Conservation (phyloP, 1,140 invertebrate genomes). For the Holcopasites calliopsidis region DNA sequence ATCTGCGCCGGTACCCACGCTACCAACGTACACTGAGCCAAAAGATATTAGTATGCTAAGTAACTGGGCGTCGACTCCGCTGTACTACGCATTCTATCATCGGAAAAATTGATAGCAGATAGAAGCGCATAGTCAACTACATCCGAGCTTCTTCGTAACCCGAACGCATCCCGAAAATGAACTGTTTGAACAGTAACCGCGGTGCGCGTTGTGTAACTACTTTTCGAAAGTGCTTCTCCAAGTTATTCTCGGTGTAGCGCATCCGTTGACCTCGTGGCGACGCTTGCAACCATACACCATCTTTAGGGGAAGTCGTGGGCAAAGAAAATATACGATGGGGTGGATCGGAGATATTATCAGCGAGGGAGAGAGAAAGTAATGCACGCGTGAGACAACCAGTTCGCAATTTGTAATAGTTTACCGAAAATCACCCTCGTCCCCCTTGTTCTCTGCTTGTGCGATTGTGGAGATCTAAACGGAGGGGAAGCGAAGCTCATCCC, state of each 20-base stretch:
- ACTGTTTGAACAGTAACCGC: too few relatives aligned
- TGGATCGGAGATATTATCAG: neutral
- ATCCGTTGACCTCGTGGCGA: neutral
- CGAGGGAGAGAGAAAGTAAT: slow-evolving; percentile 52
- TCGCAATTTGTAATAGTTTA: slow-evolving; percentile 63
- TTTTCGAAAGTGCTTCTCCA: neutral
- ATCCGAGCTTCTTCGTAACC: neutral
- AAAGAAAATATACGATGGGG: slow-evolving; percentile 34
- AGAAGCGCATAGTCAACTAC: neutral
- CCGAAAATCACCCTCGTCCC: slow-evolving; percentile 21
- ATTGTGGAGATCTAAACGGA: neutral
- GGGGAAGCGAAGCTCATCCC: slow-evolving; percentile 23
- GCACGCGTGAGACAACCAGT: slow-evolving; percentile 62
- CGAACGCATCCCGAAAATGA: too few relatives aligned
- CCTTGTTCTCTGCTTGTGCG: neutral
- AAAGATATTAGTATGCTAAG: slow-evolving; percentile 64
- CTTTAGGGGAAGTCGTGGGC: slow-evolving; percentile 38
- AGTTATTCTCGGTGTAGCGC: neutral
- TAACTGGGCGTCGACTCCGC: slow-evolving; percentile 40
- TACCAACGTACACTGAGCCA: slow-evolving; percentile 14
- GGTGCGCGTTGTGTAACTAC: neutral
- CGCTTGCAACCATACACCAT: neutral
- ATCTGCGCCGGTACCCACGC: neutral
- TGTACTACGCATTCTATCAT: slow-evolving; percentile 42
- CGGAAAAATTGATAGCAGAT: slow-evolving; percentile 49